Conservation (phyloP, 2,113 vertebrate genomes). For the Numida meleagris region DNA sequence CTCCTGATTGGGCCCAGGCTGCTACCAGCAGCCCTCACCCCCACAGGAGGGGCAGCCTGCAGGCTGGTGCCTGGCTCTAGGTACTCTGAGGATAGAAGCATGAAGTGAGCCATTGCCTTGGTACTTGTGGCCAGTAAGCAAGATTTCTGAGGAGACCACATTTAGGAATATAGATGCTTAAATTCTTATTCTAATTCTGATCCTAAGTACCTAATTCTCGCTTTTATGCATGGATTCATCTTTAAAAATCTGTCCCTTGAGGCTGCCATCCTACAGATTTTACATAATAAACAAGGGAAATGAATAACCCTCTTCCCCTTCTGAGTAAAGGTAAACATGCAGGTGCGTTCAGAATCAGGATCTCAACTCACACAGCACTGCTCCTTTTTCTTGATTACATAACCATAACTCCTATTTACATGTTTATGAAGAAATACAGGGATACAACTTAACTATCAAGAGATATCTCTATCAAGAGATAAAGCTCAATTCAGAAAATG, state of each 20-base stretch:
- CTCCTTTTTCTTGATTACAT: background rate
- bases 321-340: background rate
- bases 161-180: background rate
- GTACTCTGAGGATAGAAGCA: fast-evolving
- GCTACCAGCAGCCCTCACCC: background rate
- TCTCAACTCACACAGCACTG: background rate
- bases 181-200: background rate
- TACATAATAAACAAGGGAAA: background rate
- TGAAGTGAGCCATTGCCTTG: background rate
- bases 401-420: background rate
- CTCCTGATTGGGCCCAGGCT: background rate
- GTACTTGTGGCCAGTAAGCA: background rate
- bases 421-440: background rate
- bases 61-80: background rate
- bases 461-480: background rate
- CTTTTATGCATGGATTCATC: background rate
- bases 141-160: fast-evolving
- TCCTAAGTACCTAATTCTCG: background rate
- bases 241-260: background rate
- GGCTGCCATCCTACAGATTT: fast-evolving
- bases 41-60: background rate
- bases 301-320: background rate
- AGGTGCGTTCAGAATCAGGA: background rate
- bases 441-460: background rate
- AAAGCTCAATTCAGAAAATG: fast-evolving